Evolutionary conservation across 2,888 invertebrate genomes (phyloP).

Genomic region (Lycocerus yunnanus): DNA sequence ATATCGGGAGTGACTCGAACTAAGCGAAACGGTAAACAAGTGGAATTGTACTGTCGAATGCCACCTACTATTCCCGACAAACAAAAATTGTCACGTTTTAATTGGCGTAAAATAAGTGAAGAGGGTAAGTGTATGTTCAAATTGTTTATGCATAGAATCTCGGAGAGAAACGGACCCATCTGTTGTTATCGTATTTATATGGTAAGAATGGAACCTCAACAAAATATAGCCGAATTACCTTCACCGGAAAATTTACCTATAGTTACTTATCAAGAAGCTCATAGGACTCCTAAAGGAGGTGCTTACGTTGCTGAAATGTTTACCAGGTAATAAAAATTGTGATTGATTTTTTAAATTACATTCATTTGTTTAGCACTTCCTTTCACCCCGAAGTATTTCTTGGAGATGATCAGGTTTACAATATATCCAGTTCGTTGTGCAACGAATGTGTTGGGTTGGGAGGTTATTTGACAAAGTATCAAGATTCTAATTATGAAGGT

Average conservation of each 20-base stretch:
- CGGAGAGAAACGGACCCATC: constrained; percentile 85
- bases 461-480: constrained; percentile 50
- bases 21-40: constrained; percentile 72
- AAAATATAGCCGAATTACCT: constrained; percentile 68
- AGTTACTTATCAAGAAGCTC: constrained; percentile 74
- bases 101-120: constrained; percentile 67
- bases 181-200: constrained; percentile 85
- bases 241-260: constrained; percentile 71
- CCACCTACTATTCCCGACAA: constrained; percentile 72
- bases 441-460: constrained; percentile 59
- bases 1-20: constrained; percentile 79
- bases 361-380: constrained; percentile 57
- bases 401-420: constrained; percentile 66
- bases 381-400: constrained; percentile 71
- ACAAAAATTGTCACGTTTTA: constrained; percentile 62
- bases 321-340: constrained; percentile 61
- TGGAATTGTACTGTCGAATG: constrained; percentile 68
- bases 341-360: background rate
- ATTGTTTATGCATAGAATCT: constrained; percentile 74
- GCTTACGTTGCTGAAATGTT: constrained; percentile 88
- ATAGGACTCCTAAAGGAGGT: constrained; percentile 68
- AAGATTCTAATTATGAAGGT: constrained; percentile 5
- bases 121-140: constrained; percentile 75
- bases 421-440: constrained; percentile 51
- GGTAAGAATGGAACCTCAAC: constrained; percentile 69